Conservation (phyloP, 2,888 invertebrate genomes). For the Scrobipalpa costella region DNA sequence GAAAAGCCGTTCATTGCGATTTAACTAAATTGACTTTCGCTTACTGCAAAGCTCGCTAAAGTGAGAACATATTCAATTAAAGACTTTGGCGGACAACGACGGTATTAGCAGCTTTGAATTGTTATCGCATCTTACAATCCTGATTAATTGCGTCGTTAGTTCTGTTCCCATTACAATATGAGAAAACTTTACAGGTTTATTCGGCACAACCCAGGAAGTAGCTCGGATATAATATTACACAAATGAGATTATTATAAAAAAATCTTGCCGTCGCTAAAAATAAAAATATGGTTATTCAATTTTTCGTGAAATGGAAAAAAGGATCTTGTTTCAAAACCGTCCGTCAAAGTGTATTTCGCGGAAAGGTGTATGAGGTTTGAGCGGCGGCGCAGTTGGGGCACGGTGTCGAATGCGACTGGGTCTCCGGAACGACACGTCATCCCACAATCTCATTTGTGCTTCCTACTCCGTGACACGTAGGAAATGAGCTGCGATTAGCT, state of each 20-base stretch:
- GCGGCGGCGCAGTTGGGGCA: conserved; percentile 38
- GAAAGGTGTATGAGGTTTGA: neutral
- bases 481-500: conserved; percentile 73
- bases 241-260: neutral
- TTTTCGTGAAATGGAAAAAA: neutral
- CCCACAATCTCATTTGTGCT: conserved; percentile 70
- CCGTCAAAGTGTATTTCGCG: neutral
- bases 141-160: conserved; percentile 14
- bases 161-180: conserved; percentile 4
- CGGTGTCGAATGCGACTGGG: conserved; percentile 53
- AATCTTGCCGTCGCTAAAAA: neutral
- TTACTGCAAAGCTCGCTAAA: conserved; percentile 46
- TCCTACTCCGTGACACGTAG: conserved; percentile 66
- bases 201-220: neutral
- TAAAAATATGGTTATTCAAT: neutral
- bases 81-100: conserved; percentile 27
- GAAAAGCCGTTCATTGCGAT: conserved; percentile 62
- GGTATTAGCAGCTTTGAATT: conserved; percentile 28
- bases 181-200: neutral
- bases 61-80: conserved; percentile 40
- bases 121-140: conserved; percentile 24
- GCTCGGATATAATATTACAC: neutral
- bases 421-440: conserved; percentile 62
- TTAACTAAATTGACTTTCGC: conserved; percentile 61
- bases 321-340: conserved; percentile 3